phyloP scores from a whole-genome alignment of 2,797 vertebrate species.

The Myotis pilosus region DNA sequence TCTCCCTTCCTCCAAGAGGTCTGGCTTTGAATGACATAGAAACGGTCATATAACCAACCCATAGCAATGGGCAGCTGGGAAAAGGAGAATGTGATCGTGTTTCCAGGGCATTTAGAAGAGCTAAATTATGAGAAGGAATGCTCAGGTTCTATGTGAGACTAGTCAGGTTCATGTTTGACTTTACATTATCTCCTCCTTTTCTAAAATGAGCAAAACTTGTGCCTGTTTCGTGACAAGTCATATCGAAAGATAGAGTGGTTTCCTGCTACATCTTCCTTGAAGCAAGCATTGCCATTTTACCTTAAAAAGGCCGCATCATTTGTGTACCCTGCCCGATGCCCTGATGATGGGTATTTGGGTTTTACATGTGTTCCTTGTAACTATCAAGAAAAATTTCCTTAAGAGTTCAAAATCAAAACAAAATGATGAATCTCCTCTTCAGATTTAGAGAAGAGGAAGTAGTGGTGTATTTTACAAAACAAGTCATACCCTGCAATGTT shows the following conservation, averaged over 20 bases:
- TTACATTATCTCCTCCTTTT: background rate
- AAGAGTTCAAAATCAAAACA: conserved; percentile 50
- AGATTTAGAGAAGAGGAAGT: conserved; percentile 56
- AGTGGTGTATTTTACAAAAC: conserved; percentile 42
- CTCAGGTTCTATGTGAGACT: background rate
- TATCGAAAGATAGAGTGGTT: background rate
- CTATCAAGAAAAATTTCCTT: conserved; percentile 33
- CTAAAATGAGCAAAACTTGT: conserved; percentile 5
- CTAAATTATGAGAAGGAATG: background rate
- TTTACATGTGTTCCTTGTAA: background rate
- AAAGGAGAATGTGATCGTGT: background rate
- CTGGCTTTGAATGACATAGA: background rate
- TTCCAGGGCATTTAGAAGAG: background rate
- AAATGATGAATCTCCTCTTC: background rate
- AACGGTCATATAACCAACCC: background rate
- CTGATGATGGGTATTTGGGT: background rate
- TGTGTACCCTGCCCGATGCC: background rate
- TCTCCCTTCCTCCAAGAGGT: background rate
- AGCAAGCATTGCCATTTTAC: background rate
- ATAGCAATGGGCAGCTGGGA: background rate
- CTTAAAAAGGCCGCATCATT: background rate
- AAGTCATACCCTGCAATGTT: background rate
- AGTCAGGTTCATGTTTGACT: background rate
- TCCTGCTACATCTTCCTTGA: background rate
- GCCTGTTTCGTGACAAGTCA: background rate